These are phyloP conservation scores for Spicauda simplicius DNA, from an alignment of 2,888 invertebrate species.

Conservation along the genomic window DNA sequence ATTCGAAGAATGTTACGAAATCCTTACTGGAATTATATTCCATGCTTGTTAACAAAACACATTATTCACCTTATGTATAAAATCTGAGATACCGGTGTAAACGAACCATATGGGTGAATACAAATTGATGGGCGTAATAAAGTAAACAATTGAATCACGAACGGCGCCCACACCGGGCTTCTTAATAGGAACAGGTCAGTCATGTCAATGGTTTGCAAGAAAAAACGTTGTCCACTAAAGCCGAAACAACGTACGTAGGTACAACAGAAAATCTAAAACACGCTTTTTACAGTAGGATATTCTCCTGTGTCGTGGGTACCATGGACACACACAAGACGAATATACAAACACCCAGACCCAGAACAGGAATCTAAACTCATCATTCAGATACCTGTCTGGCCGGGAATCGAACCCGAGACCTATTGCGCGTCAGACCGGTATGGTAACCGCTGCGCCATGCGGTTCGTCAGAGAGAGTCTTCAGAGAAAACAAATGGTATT, in stretches of 20 bases:
- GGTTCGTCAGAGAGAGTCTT: no score
- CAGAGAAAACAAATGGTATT: no score
- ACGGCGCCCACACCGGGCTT: slow-evolving; percentile 49
- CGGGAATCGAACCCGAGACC: no score
- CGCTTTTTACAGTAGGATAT: no score
- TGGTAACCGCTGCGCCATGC: no score
- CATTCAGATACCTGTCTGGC: no score
- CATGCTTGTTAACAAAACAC: slow-evolving; percentile 43
- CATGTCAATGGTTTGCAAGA: slow-evolving; percentile 30
- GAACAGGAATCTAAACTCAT: no score
- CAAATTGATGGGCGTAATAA: slow-evolving; percentile 60
- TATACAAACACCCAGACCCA: no score
- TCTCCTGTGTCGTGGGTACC: no score
- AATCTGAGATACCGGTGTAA: slow-evolving; percentile 51
- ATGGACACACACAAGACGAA: no score
- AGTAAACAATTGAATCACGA: slow-evolving; percentile 69
- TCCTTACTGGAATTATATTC: slow-evolving; percentile 27
- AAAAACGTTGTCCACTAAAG: slow-evolving; percentile 3
- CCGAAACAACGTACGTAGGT: slow-evolving; percentile 17
- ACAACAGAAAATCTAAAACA: not conserved
- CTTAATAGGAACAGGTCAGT: slow-evolving; percentile 26
- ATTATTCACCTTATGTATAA: slow-evolving; percentile 47
- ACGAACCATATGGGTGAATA: slow-evolving; percentile 59
- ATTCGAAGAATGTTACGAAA: slow-evolving; percentile 24
- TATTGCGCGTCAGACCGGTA: no score